Evolutionary conservation across 2,113 vertebrate genomes (phyloP).

Genomic region (Nerophis ophidion): DNA sequence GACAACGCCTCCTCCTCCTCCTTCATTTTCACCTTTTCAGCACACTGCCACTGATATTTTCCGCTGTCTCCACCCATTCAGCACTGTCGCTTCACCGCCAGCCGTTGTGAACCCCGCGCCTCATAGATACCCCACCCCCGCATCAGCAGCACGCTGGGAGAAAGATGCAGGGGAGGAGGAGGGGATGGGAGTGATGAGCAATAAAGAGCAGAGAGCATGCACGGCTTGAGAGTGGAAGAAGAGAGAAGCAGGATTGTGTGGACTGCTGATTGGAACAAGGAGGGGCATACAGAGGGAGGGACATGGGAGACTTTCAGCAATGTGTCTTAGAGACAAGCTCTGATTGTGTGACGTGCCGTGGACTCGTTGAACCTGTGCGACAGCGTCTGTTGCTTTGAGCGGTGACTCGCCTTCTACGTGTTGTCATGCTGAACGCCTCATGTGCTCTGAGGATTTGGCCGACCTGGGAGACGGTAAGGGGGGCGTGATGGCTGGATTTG

Average conservation of each 20-base stretch:
- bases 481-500: constrained; percentile 57
- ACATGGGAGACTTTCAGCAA: constrained; percentile 31
- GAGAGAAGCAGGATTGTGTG: constrained; percentile 25
- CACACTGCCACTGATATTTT: constrained; percentile 20
- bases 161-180: constrained; percentile 48
- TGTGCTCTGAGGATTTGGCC: constrained; percentile 42
- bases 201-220: constrained; percentile 57
- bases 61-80: constrained; percentile 33
- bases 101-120: constrained; percentile 32
- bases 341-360: constrained; percentile 18
- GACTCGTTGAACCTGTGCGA: constrained; percentile 40
- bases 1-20: background rate
- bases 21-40: constrained; percentile 10
- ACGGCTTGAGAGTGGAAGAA: constrained; percentile 46
- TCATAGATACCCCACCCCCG: constrained; percentile 16
- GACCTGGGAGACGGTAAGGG: constrained; percentile 30
- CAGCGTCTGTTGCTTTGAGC: constrained; percentile 19
- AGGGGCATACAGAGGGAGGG: constrained; percentile 53
- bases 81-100: constrained; percentile 38
- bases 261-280: constrained; percentile 43
- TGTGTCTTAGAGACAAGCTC: constrained; percentile 17
- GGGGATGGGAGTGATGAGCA: constrained; percentile 47
- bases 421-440: constrained; percentile 37
- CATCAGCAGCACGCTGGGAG: constrained; percentile 21
- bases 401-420: constrained; percentile 17